phyloP scores from a whole-genome alignment of 2,888 invertebrate genomes.

The Eubasilissa splendida region DNA sequence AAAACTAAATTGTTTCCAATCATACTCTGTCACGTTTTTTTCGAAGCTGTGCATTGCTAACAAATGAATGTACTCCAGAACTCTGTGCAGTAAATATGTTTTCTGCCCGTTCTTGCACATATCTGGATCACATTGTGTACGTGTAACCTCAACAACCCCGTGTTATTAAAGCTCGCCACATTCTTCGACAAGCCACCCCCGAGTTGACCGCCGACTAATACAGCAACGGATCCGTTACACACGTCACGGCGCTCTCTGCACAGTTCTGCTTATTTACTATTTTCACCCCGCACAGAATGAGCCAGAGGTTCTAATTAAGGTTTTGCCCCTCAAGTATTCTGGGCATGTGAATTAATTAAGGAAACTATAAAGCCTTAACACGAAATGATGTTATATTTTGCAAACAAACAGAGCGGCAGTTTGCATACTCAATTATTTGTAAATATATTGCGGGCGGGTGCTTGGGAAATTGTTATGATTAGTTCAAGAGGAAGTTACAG shows the following conservation, averaged over 20 bases:
- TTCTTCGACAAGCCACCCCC: constrained; percentile 23
- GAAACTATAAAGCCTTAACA: constrained; percentile 18
- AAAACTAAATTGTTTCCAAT: no score
- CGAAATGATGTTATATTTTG: constrained; percentile 12
- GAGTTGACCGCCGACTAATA: constrained; percentile 2
- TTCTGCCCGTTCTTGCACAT: no score
- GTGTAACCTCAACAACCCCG: neutral
- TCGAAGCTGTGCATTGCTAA: no score
- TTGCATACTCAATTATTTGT: constrained; percentile 10
- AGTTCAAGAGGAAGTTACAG: neutral
- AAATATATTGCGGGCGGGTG: neutral
- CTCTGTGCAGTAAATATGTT: no score
- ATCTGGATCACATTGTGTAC: no score
- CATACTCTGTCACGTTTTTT: no score
- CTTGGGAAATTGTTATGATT: constrained; percentile 16
- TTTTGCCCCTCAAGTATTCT: constrained; percentile 27
- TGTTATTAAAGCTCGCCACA: constrained; percentile 13
- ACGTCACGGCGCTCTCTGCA: neutral
- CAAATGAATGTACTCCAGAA: no score
- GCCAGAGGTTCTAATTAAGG: constrained; percentile 20
- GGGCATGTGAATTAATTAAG: constrained; percentile 30
- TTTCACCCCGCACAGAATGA: neutral
- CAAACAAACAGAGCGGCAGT: constrained; percentile 14
- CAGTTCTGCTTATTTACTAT: neutral
- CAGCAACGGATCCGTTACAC: neutral